phyloP scores from a whole-genome alignment of 1,140 invertebrate genomes.

The Bombyx mandarina region DNA sequence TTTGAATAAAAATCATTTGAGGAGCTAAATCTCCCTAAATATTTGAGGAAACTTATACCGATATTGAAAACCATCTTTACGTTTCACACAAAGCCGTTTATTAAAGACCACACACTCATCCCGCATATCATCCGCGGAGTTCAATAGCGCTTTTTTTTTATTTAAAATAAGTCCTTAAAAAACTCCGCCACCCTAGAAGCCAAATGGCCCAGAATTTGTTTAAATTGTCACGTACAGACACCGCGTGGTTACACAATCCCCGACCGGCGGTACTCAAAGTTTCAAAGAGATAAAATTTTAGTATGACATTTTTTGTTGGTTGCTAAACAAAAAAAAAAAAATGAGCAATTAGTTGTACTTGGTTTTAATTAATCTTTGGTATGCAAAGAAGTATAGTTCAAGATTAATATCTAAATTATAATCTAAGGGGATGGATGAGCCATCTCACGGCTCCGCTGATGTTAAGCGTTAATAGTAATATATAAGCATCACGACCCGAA shows the following conservation, averaged over 20 bases:
- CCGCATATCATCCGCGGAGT: constrained; percentile 39
- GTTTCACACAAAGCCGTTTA: constrained; percentile 10
- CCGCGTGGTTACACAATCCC: constrained; percentile 60
- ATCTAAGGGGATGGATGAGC: too few relatives aligned
- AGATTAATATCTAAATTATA: too few relatives aligned
- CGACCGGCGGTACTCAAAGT: constrained; percentile 34
- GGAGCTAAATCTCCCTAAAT: too few relatives aligned
- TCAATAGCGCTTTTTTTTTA: constrained; percentile 52
- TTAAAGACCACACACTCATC: constrained; percentile 46
- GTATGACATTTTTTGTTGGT: too few relatives aligned
- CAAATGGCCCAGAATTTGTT: constrained; percentile 71
- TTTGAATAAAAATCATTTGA: too few relatives aligned
- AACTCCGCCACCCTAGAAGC: constrained; percentile 55
- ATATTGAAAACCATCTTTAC: constrained; percentile 9
- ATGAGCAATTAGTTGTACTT: too few relatives aligned
- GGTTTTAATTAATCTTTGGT: too few relatives aligned
- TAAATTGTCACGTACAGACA: constrained; percentile 70
- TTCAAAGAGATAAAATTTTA: constrained; percentile 1
- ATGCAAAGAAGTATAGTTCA: too few relatives aligned
- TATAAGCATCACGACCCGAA: too few relatives aligned
- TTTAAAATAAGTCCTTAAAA: constrained; percentile 63
- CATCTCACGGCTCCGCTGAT: too few relatives aligned
- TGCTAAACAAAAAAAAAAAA: too few relatives aligned
- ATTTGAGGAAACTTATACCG: constrained; percentile 6
- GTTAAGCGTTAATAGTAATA: too few relatives aligned